A percentile compares a stretch with the other conserved stretches of the same genome.
These are phyloP conservation scores for Vanacampus margaritifer DNA, from an alignment of 2,113 vertebrate species.

Conservation along the genomic window DNA sequence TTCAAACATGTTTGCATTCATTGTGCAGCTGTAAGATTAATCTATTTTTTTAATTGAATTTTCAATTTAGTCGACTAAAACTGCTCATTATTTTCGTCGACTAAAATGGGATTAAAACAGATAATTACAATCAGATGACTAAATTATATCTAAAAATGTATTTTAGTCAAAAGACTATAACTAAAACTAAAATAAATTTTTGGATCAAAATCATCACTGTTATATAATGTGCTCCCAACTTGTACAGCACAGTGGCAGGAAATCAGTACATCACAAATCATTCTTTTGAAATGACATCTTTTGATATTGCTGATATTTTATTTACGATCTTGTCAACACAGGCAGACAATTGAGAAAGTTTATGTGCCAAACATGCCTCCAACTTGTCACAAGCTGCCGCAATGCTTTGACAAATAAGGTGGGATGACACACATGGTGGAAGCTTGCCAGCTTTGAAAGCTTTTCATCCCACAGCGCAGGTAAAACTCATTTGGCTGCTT, in stretches of 20 bases:
- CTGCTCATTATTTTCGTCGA: too few species aligned
- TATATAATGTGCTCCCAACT: neutral
- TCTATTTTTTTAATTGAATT: too few species aligned
- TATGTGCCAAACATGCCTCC: neutral
- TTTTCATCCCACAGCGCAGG: neutral
- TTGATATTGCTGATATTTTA: neutral
- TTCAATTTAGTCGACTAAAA: too few species aligned
- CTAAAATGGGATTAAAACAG: too few species aligned
- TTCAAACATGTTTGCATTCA: too few species aligned
- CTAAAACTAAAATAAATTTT: too few species aligned
- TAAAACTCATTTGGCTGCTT: neutral
- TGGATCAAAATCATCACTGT: too few species aligned
- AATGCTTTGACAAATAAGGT: constrained; percentile 1
- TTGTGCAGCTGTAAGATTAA: too few species aligned
- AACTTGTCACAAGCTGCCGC: neutral
- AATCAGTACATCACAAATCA: neutral
- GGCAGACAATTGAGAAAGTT: neutral
- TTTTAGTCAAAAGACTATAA: too few species aligned
- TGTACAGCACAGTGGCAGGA: neutral
- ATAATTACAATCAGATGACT: too few species aligned
- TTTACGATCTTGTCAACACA: constrained; percentile 1
- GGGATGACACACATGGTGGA: neutral
- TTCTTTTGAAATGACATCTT: neutral
- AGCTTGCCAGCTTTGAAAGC: constrained; percentile 4
- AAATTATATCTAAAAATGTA: too few species aligned